Percentiles rank a stretch among this genome's conserved stretches.
Evolutionary conservation across 2,113 vertebrate species (phyloP).

Genomic region (Ciconia stormi): DNA sequence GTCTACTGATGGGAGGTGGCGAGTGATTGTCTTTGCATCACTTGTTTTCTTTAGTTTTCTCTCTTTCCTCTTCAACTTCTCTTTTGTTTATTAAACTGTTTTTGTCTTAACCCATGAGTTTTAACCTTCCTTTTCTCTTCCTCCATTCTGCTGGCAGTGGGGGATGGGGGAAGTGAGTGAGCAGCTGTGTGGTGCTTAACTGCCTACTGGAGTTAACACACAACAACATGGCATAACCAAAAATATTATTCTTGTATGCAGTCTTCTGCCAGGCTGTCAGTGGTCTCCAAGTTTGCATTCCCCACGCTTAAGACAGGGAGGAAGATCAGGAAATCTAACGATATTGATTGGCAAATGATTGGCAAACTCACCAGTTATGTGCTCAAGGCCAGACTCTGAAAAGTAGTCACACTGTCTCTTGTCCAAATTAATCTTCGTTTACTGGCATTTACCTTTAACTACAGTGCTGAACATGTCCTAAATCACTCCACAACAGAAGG

Average conservation of each 20-base stretch:
- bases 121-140: not conserved
- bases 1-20: not conserved
- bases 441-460: not conserved
- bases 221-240: not conserved
- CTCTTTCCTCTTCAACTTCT: not conserved
- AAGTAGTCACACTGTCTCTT: not conserved
- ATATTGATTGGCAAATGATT: not conserved
- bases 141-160: not conserved
- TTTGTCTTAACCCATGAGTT: not conserved
- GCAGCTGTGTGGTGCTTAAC: not conserved
- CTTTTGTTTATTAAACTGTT: not conserved
- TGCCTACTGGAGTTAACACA: not conserved
- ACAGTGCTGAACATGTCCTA: not conserved
- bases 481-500: not conserved
- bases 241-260: not conserved
- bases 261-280: not conserved
- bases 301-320: not conserved
- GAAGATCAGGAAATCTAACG: not conserved
- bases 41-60: not conserved
- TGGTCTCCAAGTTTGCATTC: not conserved
- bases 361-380: not conserved
- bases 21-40: not conserved
- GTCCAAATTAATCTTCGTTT: constrained; percentile 9
- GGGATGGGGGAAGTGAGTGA: not conserved
- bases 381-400: not conserved